phyloP scores from a whole-genome alignment of 1,140 invertebrate species.

The Macrotrachela quadricornifera region DNA sequence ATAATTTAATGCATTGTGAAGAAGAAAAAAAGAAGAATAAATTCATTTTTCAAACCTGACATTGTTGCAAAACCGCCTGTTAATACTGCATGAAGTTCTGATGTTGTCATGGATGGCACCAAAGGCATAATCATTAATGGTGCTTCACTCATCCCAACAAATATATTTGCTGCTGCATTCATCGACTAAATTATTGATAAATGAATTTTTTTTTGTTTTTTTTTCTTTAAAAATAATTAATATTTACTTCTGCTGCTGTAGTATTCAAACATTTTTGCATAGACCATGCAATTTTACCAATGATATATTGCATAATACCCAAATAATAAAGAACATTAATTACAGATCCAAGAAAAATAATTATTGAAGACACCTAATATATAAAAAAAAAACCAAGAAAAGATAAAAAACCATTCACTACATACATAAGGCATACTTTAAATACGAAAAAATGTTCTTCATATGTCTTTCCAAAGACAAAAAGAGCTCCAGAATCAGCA shows the following conservation, averaged over 20 bases:
- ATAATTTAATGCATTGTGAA: too few species aligned
- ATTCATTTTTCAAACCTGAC: conserved; percentile 43
- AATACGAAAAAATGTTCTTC: too few species aligned
- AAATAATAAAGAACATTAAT: conserved; percentile 24
- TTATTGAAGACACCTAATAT: conserved; percentile 20
- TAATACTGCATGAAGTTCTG: conserved; percentile 81
- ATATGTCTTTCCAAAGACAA: too few species aligned
- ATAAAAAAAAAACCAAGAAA: neutral
- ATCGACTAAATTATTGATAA: too few species aligned
- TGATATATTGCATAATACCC: conserved; percentile 22
- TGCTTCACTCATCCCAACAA: conserved; percentile 19
- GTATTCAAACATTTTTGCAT: neutral
- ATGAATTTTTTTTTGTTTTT: too few species aligned
- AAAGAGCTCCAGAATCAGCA: too few species aligned
- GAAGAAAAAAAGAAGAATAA: too few species aligned
- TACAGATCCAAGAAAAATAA: conserved; percentile 22
- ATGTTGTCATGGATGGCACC: conserved; percentile 53
- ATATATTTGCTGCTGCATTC: too few species aligned
- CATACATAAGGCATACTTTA: too few species aligned
- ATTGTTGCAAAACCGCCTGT: conserved; percentile 77
- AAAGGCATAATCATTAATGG: conserved; percentile 39
- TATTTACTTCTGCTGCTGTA: neutral
- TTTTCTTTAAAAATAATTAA: too few species aligned
- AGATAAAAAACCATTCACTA: too few species aligned
- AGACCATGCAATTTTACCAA: neutral